Conservation (phyloP, 37 sponge, comb jelly and placozoan species). For the Dysidea cf. avara region DNA sequence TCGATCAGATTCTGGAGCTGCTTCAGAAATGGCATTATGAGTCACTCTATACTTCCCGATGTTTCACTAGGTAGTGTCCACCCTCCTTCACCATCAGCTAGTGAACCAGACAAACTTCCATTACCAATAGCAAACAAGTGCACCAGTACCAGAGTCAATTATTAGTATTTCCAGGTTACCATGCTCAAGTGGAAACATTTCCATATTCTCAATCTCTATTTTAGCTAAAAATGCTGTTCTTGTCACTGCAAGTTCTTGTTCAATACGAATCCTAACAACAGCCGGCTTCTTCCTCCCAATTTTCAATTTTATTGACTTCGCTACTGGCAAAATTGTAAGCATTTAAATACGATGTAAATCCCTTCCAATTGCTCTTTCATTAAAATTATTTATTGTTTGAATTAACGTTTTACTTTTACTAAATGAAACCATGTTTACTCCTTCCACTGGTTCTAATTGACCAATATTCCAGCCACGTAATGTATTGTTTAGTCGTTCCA, state of each 20-base stretch:
- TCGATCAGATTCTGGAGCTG: conserved; percentile 25
- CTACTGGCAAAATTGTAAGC: conserved; percentile 19
- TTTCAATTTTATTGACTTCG: conserved; percentile 10
- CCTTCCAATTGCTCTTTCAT: too few relatives aligned
- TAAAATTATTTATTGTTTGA: too few relatives aligned
- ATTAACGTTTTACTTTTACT: background rate
- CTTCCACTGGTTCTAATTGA: too few relatives aligned
- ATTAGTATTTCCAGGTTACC: conserved; percentile 19
- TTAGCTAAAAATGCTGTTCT: conserved; percentile 42
- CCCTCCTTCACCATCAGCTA: too few relatives aligned
- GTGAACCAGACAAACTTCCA: too few relatives aligned
- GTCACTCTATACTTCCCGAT: too few relatives aligned
- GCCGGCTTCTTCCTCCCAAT: conserved; percentile 32
- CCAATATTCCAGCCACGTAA: too few relatives aligned
- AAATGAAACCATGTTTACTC: too few relatives aligned
- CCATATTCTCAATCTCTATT: conserved; percentile 37
- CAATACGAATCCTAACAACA: conserved; percentile 40
- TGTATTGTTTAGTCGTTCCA: too few relatives aligned
- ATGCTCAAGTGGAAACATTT: background rate
- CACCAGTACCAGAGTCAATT: background rate
- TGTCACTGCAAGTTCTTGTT: too few relatives aligned
- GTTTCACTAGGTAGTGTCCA: too few relatives aligned
- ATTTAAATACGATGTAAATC: conserved; percentile 28
- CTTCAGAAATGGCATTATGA: conserved; percentile 39
- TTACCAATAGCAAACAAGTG: background rate